These are phyloP conservation scores for Lasioglossum figueresi DNA, from an alignment of 2,888 invertebrate genomes.

Conservation along the genomic window DNA sequence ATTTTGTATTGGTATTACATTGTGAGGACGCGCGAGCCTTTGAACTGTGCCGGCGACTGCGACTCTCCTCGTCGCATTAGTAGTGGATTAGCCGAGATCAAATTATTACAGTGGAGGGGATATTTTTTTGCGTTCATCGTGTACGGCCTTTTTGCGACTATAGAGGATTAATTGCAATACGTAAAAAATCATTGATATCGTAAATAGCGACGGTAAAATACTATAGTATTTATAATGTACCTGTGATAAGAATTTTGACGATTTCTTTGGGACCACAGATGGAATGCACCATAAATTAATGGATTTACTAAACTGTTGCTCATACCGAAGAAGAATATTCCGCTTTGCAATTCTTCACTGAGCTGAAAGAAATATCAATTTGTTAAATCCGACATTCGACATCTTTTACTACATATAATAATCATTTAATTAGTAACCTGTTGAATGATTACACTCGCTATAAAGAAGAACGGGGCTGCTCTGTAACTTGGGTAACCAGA, in stretches of 20 bases:
- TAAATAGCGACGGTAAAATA: neutral
- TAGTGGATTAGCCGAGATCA: too few relatives aligned
- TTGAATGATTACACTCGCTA: neutral
- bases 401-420: neutral
- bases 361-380: slow-evolving; percentile 84
- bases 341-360: slow-evolving; percentile 89
- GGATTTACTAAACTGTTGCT: slow-evolving; percentile 94
- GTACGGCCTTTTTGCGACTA: too few relatives aligned
- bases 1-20: too few relatives aligned
- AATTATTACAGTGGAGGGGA: too few relatives aligned
- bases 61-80: too few relatives aligned
- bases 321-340: slow-evolving; percentile 94
- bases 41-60: too few relatives aligned
- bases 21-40: too few relatives aligned
- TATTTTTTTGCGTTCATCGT: too few relatives aligned
- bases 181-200: too few relatives aligned
- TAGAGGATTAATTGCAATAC: too few relatives aligned
- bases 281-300: slow-evolving; percentile 95
- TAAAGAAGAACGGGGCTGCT: too few relatives aligned
- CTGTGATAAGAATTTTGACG: slow-evolving; percentile 76
- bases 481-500: too few relatives aligned
- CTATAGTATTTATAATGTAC: slow-evolving; percentile 53
- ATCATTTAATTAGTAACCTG: neutral
- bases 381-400: neutral
- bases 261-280: slow-evolving; percentile 88